Conservation (phyloP, 2,113 vertebrate species). For the Indicator indicator region DNA sequence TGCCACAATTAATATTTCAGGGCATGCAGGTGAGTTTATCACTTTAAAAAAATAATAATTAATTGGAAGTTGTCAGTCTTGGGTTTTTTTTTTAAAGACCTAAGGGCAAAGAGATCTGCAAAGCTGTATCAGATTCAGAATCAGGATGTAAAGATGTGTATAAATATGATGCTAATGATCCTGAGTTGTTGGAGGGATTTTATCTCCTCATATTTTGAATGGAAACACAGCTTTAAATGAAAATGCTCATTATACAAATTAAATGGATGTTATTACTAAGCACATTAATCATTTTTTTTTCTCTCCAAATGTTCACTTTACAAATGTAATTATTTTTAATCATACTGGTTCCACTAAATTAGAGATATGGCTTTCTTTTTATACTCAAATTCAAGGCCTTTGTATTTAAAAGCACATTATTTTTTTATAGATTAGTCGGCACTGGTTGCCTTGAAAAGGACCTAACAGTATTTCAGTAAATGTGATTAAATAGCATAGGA, state of each 20-base stretch:
- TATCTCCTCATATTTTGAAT: conserved; percentile 30
- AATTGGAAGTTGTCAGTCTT: conserved; percentile 33
- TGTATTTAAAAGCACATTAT: conserved; percentile 31
- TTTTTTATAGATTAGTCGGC: conserved; percentile 51
- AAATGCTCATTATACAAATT: conserved; percentile 63
- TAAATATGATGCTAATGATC: background rate
- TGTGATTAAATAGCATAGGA: conserved; percentile 34
- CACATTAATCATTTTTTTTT: conserved; percentile 50
- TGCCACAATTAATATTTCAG: conserved; percentile 44
- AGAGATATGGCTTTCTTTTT: conserved; percentile 29
- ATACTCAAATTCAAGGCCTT: conserved; percentile 26
- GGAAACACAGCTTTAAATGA: conserved; percentile 45
- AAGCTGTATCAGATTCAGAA: background rate
- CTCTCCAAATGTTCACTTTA: conserved; percentile 47
- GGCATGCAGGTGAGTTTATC: conserved; percentile 8
- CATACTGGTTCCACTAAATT: conserved; percentile 63
- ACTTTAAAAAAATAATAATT: conserved; percentile 2
- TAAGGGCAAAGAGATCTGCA: conserved; percentile 7
- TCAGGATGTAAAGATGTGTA: background rate
- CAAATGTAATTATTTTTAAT: conserved; percentile 67
- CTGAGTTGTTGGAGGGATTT: conserved; percentile 29
- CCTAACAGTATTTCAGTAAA: conserved; percentile 39
- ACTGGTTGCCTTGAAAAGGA: conserved; percentile 48
- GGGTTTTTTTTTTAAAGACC: background rate
- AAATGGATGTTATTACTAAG: conserved; percentile 56